A percentile compares a stretch with the other conserved stretches of the same genome.
Conservation (phyloP, 2,113 vertebrate genomes). For the Boulengeromyrus knoepffleri region DNA sequence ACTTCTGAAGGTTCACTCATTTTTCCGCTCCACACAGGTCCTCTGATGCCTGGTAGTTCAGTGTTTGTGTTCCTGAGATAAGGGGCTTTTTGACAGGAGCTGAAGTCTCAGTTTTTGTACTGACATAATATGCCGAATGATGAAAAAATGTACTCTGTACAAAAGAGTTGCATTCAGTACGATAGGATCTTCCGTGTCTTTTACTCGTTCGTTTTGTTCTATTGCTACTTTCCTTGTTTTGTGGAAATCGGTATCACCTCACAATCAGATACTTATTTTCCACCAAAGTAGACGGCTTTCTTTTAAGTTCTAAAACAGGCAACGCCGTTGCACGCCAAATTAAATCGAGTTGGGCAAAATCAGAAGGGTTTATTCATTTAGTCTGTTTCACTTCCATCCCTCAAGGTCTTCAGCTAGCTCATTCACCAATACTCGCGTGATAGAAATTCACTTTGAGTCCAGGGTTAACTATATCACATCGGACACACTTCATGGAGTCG, state of each 20-base stretch:
- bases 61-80: not conserved
- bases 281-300: not conserved
- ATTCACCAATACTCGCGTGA: slow-evolving; percentile 23
- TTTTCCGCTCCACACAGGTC: not conserved
- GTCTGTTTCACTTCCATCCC: slow-evolving; percentile 49
- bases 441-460: slow-evolving; percentile 29
- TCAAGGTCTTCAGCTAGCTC: slow-evolving; percentile 40
- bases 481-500: slow-evolving; percentile 35
- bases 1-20: not conserved
- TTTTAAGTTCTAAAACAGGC: not conserved
- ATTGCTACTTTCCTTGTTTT: not conserved
- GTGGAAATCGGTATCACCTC: not conserved
- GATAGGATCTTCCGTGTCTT: not conserved
- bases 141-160: not conserved
- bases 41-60: not conserved
- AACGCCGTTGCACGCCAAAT: not conserved
- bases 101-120: not conserved
- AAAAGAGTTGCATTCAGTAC: not conserved
- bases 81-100: not conserved
- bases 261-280: not conserved
- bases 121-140: not conserved
- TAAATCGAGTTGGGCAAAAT: not conserved
- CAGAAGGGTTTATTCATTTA: slow-evolving; percentile 33
- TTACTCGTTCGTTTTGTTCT: not conserved
- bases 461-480: slow-evolving; percentile 39